Evolutionary conservation across 2,113 vertebrate genomes (phyloP).

Genomic region (Bostrychus sinensis): DNA sequence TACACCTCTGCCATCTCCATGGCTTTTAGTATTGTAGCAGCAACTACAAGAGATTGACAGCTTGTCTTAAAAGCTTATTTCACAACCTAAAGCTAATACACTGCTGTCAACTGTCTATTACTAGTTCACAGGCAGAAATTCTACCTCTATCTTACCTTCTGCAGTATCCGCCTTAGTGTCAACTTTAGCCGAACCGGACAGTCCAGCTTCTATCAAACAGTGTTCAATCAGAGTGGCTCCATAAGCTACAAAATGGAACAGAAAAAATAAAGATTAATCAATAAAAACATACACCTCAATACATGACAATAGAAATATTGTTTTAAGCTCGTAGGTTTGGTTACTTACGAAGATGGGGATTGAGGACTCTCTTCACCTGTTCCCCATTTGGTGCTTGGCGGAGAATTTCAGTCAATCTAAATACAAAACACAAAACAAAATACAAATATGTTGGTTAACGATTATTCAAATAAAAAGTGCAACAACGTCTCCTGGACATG

Average conservation of each 20-base stretch:
- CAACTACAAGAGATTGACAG: conserved; percentile 50
- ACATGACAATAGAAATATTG: background rate
- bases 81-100: background rate
- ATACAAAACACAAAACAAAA: background rate
- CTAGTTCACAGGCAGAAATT: background rate
- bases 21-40: conserved; percentile 83
- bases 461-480: no score
- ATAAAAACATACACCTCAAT: background rate
- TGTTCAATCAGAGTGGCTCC: conserved; percentile 94
- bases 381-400: conserved; percentile 84
- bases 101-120: background rate
- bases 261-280: background rate
- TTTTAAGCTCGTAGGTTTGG: background rate
- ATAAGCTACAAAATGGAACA: conserved; percentile 79
- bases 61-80: background rate
- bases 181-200: conserved; percentile 83
- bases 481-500: no score
- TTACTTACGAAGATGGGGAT: conserved; percentile 92
- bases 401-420: conserved; percentile 89
- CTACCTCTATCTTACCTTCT: conserved; percentile 62
- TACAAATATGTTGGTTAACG: no score
- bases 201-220: conserved; percentile 88
- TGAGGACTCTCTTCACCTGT: conserved; percentile 90
- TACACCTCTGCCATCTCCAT: conserved; percentile 89
- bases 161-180: conserved; percentile 80